Evolutionary conservation across 2,113 vertebrate genomes (phyloP).

Genomic region (Rhabdornis inornatus): DNA sequence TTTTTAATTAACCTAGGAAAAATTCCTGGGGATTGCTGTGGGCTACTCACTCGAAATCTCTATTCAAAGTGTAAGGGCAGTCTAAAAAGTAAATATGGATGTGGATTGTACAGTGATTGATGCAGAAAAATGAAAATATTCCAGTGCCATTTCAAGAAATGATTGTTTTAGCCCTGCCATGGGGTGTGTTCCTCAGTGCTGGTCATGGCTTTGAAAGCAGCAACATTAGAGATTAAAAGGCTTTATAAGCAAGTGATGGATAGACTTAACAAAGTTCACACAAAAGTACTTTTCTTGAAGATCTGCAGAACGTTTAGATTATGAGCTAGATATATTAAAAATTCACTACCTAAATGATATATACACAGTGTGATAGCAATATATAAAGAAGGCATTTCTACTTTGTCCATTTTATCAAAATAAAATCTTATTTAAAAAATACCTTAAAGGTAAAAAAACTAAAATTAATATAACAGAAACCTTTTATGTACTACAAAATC

Average conservation of each 20-base stretch:
- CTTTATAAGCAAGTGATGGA: background rate
- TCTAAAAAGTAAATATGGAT: conserved; percentile 17
- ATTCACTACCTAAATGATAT: background rate
- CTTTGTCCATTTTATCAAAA: background rate
- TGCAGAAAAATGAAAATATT: background rate
- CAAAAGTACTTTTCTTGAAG: background rate
- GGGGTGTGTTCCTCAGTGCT: background rate
- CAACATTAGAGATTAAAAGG: background rate
- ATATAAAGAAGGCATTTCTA: background rate
- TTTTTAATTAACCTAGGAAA: conserved; percentile 56
- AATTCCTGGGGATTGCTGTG: conserved; percentile 51
- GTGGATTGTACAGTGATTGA: background rate
- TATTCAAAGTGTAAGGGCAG: background rate
- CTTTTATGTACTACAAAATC: background rate
- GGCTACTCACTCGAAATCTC: conserved; percentile 37
- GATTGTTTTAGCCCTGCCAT: background rate
- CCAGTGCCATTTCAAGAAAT: background rate
- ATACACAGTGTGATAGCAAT: background rate
- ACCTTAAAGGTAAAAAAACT: background rate
- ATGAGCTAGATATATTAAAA: background rate
- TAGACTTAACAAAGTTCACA: background rate
- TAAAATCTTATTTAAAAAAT: background rate
- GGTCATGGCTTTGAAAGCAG: background rate
- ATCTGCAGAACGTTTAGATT: background rate
- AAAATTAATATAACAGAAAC: background rate